Evolutionary conservation across 2,113 vertebrate genomes (phyloP), one percentile per base, ranked within the genome.

Genomic region (Platycercus adscitus): DNA sequence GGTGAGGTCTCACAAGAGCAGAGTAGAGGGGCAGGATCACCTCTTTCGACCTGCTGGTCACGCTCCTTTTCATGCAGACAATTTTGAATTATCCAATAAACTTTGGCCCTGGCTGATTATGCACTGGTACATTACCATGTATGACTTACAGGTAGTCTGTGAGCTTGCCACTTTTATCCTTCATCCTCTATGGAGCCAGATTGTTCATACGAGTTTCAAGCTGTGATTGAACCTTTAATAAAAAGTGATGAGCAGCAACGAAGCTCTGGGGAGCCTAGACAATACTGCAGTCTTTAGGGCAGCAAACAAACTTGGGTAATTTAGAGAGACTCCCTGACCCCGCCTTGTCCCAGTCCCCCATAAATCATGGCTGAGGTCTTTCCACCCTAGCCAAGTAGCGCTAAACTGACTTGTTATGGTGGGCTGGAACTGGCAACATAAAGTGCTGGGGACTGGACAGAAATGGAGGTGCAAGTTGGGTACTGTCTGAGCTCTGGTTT

Each of bases 331-430:
- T 89, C 17, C 4, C 31, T 73, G 72, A n/a, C 13, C 14, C 43
- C 63, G 18, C 44, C 28, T 72, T 43, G 35, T 91, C 29, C 53
- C 49, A 29, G 17, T 56, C 11, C n/a, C 41, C 11, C 13, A 3
- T 64, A 50, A 78, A 60, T 81, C 46, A 33, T 35, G 39, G 11
- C 49, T 80, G 29, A 17, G 35, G 20, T 29, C 25, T 33, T 55
- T 55, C 86, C 68, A 80, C 28, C 31, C 52, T n/a, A 58, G 33
- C 11, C 16, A 49, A 7, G n/a, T 7, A 37, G 47, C 6, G 18
- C 46, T 75, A 72, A 80, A 44, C 0, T 35, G 15, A 37, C 52
- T 10, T 68, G 39, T 37, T 55, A 37, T 0, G 0, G 3, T 3
- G 3, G 19, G 17, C 39, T 52, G 44, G 50, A 89, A 50, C 15